Base-by-base conservation (phyloP, 2,888 invertebrate species). In the Pardosa pseudoannulata region DNA sequence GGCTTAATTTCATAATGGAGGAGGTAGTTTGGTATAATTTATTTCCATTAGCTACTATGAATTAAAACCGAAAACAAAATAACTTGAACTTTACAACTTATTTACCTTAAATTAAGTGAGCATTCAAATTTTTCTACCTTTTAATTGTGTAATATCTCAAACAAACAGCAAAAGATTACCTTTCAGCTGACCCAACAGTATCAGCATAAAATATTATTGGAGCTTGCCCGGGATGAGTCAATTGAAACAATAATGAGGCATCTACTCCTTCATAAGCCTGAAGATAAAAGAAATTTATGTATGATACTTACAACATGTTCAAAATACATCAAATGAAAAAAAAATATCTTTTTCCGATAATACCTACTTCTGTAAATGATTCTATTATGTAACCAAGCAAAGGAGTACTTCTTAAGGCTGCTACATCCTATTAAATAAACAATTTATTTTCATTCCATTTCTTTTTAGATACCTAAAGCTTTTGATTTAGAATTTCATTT, bases 311-410 rank as follows among this genome's bases (percentile, higher is more conserved):
- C 23, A 56, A 56, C 56, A 68, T 36, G 11, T 28, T n/a, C n/a
- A 9, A 9, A 28, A 23, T 1, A 1, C 16, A 65, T 7, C 28
- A 19, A 32, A 72, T 16, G 50, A 56, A 31, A 72, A n/a, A 31
- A 72, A n/a, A 9, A 56, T n/a, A 31, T 56, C 9, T 29, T 5
- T 46, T 50, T 50, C 29, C 7, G 5, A 73, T 56, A 62, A 19
- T 9, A 76, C 28, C 67, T 72, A 88, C 88, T 62, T 89, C 88
- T 41, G 72, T 71, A 64, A 88, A 81, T 27, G 82, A 67, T 65
- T 87, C 90, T 11, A 93, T 91, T 71, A 91, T 90, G 90, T 93
- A 94, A 29, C 94, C 93, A 16, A 93, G 90, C 56, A 94, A 91
- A 13, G 93, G 93, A 87, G 92, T 91, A 79, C 92, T 92, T 82